phyloP scores from a whole-genome alignment of 2,888 invertebrate genomes.

The Drosophila pegasa region DNA sequence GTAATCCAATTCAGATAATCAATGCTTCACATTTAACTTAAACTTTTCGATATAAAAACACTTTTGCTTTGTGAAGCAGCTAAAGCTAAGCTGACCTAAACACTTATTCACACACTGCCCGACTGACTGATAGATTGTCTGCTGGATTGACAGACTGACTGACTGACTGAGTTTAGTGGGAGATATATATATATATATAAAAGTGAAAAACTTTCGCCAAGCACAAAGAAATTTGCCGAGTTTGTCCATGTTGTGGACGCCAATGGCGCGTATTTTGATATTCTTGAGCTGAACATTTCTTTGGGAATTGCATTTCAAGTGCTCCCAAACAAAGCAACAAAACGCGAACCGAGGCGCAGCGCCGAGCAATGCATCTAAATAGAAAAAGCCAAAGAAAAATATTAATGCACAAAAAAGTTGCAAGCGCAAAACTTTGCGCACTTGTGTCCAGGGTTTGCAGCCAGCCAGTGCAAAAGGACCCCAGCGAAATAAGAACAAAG shows the following conservation, averaged over 20 bases:
- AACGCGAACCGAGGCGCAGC: slow-evolving; percentile 17
- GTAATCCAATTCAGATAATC: neutral
- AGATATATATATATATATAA: slow-evolving; percentile 11
- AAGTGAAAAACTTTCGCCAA: neutral
- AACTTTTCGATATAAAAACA: slow-evolving; percentile 3
- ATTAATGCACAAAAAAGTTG: slow-evolving; percentile 61
- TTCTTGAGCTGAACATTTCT: slow-evolving; percentile 58
- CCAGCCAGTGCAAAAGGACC: slow-evolving; percentile 5
- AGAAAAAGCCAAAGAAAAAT: slow-evolving; percentile 46
- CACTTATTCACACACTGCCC: slow-evolving; percentile 1
- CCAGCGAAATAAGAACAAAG: neutral
- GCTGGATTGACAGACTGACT: slow-evolving; percentile 18
- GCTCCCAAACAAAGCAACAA: slow-evolving; percentile 32
- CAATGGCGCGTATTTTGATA: slow-evolving; percentile 51
- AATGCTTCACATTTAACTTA: neutral
- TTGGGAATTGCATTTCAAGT: slow-evolving; percentile 60
- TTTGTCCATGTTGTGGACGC: slow-evolving; percentile 21
- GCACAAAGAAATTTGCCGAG: slow-evolving; percentile 15
- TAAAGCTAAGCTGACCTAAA: neutral
- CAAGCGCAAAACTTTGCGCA: slow-evolving; percentile 52
- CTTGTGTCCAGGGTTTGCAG: slow-evolving; percentile 31
- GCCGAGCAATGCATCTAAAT: slow-evolving; percentile 48
- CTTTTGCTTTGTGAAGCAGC: neutral
- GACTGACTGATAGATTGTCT: slow-evolving; percentile 19
- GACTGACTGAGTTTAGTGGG: slow-evolving; percentile 15